phyloP scores from a whole-genome alignment of 2,797 vertebrate genomes.

The Avahi laniger region DNA sequence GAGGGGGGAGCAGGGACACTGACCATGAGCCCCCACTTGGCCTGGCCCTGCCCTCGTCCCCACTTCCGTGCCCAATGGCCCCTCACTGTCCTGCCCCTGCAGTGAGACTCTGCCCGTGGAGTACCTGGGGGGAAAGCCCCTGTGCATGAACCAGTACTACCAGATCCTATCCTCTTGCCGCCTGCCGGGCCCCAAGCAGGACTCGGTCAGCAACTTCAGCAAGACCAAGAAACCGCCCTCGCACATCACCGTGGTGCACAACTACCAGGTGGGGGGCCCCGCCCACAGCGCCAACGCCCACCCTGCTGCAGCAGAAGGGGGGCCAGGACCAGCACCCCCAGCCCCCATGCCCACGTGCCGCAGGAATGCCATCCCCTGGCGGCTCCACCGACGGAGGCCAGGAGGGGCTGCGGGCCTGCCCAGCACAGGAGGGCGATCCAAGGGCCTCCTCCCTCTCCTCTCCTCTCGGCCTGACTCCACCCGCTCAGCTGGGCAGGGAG shows the following conservation, averaged over 20 bases:
- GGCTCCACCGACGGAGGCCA: background rate
- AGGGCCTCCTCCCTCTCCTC: too few species aligned
- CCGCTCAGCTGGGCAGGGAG: background rate
- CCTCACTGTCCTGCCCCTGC: background rate
- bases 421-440: background rate
- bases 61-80: background rate
- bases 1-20: background rate
- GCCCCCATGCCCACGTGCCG: rapidly evolving
- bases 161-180: conserved; percentile 97
- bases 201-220: conserved; percentile 90
- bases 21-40: background rate
- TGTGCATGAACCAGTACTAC: conserved; percentile 99
- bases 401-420: background rate
- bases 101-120: conserved; percentile 94
- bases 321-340: background rate
- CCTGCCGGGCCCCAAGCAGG: conserved; percentile 93
- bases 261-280: conserved; percentile 92
- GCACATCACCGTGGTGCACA: conserved; percentile 97
- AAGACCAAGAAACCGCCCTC: conserved; percentile 87
- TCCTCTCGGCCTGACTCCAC: background rate
- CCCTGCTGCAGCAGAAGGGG: rapidly evolving
- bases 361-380: background rate
- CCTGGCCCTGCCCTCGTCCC: background rate
- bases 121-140: conserved; percentile 91
- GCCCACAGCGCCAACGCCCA: background rate